Percentiles rank a stretch among this genome's conserved stretches.
phyloP scores from a whole-genome alignment of 1,140 invertebrate species.

The Vollenhovia emeryi region DNA sequence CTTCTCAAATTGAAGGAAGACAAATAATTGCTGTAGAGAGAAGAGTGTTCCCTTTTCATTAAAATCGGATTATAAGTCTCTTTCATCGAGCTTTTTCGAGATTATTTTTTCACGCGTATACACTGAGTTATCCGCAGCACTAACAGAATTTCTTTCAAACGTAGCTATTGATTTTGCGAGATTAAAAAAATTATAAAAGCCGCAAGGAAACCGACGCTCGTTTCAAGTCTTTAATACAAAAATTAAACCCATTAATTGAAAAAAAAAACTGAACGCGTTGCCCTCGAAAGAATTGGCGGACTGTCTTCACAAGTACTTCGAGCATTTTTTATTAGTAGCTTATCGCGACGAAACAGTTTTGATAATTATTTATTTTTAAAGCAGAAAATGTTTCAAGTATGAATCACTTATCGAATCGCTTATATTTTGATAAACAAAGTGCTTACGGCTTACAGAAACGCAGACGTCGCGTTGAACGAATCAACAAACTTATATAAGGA shows the following conservation, averaged over 20 bases:
- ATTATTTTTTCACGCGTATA: background rate
- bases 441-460: background rate
- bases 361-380: slow-evolving; percentile 6
- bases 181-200: background rate
- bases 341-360: background rate
- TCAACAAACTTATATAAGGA: background rate
- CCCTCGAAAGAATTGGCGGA: background rate
- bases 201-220: background rate
- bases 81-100: background rate
- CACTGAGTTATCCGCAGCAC: too few species aligned
- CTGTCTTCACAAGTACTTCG: background rate
- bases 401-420: background rate
- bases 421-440: background rate
- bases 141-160: background rate
- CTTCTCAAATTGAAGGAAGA: background rate
- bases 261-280: background rate
- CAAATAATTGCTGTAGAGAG: background rate
- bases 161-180: background rate
- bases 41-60: background rate
- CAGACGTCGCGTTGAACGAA: background rate
- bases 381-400: too few species aligned
- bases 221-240: background rate
- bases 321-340: background rate
- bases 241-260: background rate
- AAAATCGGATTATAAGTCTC: background rate